Base-by-base conservation (phyloP, 2,888 invertebrate species). In the Heliconius ethilla region DNA sequence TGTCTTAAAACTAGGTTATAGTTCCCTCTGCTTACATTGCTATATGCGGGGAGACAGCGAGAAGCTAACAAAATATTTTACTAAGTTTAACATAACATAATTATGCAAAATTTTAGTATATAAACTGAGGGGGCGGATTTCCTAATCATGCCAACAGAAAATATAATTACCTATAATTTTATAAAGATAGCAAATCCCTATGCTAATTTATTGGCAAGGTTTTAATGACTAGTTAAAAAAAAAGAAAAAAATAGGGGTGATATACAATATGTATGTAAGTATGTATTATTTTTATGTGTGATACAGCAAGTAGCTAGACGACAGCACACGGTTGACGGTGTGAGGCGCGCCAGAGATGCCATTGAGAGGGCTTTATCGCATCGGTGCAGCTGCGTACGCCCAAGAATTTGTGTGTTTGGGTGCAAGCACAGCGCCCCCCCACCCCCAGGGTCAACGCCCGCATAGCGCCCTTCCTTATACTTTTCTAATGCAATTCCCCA, bases 381-480 rank as follows among this genome's bases (percentile, higher is more conserved):
- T 76, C 81, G 78, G 87, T 86, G 87, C 88, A 87, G 88, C 86
- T 87, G 89, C 89, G 91, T 89, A 92, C 91, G 92, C 91, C 88
- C 87, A 91, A 90, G 89, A 90, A 93, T 93, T 92, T 87, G 90
- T 90, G 86, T 90, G 90, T 91, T 89, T 87, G 87, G 87, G 87
- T 85, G 87, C 82, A 82, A 75, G 81, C 78, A 75, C 77, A 78
- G 78, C 76, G 78, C 33, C 33, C 33, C 33, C 33, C 33, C 33
- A 33, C 75, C 70, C 70, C 76, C 75, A 79, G 82, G 84, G 80
- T 84, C 84, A 75, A 79, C 75, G 84, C 55, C 82, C 84, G 81
- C 80, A 75, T 81, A 83, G 83, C 84, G 84, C 84, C 81, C 83
- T 82, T 81, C 81, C 81, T 82, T 81, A 67, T 80, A 80, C 69